A percentile compares a stretch with the other conserved stretches of the same genome.
phyloP scores from a whole-genome alignment of 2,888 invertebrate species.

The Tuberolachnus salignus region DNA sequence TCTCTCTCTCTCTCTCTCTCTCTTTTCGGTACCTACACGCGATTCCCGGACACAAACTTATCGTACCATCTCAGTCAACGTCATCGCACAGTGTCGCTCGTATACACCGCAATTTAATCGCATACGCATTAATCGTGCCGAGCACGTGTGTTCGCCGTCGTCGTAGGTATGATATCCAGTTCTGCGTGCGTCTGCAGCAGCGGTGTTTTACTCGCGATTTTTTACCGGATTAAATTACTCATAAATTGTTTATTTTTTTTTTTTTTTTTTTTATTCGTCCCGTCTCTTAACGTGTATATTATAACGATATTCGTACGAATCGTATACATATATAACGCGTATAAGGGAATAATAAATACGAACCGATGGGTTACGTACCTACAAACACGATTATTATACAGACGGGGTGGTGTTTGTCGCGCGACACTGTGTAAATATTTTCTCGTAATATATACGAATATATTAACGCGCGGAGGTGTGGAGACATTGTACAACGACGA shows the following conservation, averaged over 20 bases:
- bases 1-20: too few relatives aligned
- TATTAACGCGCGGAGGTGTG: not conserved
- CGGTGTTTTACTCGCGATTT: constrained; percentile 34
- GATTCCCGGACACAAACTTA: constrained; percentile 23
- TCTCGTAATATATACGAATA: not conserved
- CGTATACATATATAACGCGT: too few relatives aligned
- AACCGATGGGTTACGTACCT: too few relatives aligned
- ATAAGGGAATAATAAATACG: constrained; percentile 32
- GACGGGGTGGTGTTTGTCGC: not conserved
- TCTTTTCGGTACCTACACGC: constrained; percentile 41
- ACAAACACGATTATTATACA: constrained; percentile 6
- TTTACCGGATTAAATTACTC: constrained; percentile 47
- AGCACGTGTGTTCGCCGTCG: not conserved
- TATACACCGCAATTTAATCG: too few relatives aligned
- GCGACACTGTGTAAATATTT: too few relatives aligned
- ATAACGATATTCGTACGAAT: constrained; percentile 19
- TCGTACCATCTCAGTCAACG: constrained; percentile 48
- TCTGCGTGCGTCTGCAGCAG: not conserved
- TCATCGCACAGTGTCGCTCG: constrained; percentile 7
- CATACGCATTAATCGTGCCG: constrained; percentile 30
- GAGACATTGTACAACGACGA: not conserved
- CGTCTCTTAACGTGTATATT: constrained; percentile 18
- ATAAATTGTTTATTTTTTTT: not conserved
- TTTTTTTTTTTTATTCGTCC: not conserved
- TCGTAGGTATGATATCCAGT: constrained; percentile 6